phyloP scores from a whole-genome alignment of 2,113 vertebrate genomes.

The Actenoides lindsayi region DNA sequence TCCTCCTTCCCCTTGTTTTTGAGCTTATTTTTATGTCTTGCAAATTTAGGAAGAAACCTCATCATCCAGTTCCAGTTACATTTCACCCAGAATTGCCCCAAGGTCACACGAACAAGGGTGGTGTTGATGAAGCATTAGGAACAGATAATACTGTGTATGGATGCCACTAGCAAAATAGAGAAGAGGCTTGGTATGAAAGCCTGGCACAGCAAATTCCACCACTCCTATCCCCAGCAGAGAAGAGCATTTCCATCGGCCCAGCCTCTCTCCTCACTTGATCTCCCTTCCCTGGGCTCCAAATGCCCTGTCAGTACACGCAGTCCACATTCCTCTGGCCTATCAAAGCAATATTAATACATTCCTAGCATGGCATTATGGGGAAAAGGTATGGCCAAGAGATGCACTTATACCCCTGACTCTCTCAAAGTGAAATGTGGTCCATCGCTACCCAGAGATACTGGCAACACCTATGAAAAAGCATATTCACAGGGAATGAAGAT shows the following conservation, averaged over 20 bases:
- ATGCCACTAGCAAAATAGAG: neutral
- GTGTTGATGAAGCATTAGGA: neutral
- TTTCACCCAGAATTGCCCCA: neutral
- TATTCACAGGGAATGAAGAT: neutral
- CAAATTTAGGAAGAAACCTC: neutral
- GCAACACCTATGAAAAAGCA: neutral
- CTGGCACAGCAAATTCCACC: constrained; percentile 41
- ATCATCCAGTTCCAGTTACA: neutral
- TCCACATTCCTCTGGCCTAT: constrained; percentile 65
- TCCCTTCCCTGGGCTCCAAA: constrained; percentile 34
- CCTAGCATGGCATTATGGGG: constrained; percentile 41
- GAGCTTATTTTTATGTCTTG: neutral
- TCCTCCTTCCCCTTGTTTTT: neutral
- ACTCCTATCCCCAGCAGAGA: constrained; percentile 37
- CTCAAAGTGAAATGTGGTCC: neutral
- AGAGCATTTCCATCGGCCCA: constrained; percentile 20
- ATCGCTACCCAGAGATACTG: neutral
- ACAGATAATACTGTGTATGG: neutral
- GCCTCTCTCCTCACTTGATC: constrained; percentile 32
- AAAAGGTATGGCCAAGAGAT: neutral
- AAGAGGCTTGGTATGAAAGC: neutral
- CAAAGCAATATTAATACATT: constrained; percentile 73
- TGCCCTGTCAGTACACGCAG: constrained; percentile 28
- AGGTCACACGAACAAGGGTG: neutral
- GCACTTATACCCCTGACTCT: neutral